These are phyloP conservation scores for Salvelinus sp. DNA, from an alignment of 2,113 vertebrate species.

Conservation along the genomic window DNA sequence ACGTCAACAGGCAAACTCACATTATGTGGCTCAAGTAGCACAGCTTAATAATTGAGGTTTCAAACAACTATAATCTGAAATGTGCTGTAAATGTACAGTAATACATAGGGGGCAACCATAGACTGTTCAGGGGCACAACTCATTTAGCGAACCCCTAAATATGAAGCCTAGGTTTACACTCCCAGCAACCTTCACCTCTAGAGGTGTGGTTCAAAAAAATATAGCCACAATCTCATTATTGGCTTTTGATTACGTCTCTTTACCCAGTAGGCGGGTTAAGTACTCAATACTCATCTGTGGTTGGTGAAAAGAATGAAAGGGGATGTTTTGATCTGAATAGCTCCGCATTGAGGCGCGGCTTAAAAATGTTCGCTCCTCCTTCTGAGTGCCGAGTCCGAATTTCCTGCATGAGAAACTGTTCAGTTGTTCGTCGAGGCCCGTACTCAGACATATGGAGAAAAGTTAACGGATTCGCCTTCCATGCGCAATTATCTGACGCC, in stretches of 20 bases:
- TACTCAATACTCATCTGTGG: conserved; percentile 23
- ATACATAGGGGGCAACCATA: neutral
- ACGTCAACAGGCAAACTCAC: neutral
- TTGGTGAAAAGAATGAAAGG: conserved; percentile 52
- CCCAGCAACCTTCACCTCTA: too few species aligned
- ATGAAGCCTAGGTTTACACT: neutral
- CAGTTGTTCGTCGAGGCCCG: conserved; percentile 9
- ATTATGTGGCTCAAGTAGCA: neutral
- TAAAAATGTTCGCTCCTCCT: conserved; percentile 1
- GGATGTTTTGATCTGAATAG: neutral
- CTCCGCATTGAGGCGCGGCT: conserved; percentile 29
- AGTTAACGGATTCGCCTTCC: conserved; percentile 37
- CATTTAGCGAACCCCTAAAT: too few species aligned
- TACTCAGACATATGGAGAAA: conserved; percentile 20
- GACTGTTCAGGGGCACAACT: too few species aligned
- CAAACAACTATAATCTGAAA: too few species aligned
- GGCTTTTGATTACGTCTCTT: neutral
- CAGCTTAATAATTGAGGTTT: too few species aligned
- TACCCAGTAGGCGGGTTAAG: neutral
- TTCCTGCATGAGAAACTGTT: conserved; percentile 41
- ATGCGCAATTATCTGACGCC: conserved; percentile 3
- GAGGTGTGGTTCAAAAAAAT: conserved; percentile 4
- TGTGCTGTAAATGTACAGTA: neutral
- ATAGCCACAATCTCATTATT: neutral
- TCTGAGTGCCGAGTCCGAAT: conserved; percentile 19